Evolutionary conservation across 2,888 invertebrate species (phyloP).

Genomic region (Poecilus cupreus): DNA sequence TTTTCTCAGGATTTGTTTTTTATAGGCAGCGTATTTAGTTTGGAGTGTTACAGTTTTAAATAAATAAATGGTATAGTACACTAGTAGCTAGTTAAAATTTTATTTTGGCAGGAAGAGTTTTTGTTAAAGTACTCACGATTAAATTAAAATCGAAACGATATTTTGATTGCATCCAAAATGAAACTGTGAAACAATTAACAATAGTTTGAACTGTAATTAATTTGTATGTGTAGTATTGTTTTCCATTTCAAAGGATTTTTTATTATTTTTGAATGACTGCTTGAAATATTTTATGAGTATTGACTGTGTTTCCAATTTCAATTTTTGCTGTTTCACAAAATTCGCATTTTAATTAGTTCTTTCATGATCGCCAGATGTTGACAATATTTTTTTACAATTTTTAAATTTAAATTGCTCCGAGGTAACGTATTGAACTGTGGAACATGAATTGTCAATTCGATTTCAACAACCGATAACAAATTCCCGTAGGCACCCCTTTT

Average conservation of each 20-base stretch:
- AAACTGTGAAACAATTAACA: slow-evolving; percentile 4
- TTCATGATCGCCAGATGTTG: not conserved
- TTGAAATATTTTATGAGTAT: not conserved
- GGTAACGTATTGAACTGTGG: no score
- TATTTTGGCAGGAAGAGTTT: no score
- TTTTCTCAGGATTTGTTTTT: not conserved
- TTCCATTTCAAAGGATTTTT: slow-evolving; percentile 16
- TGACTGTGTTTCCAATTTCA: not conserved
- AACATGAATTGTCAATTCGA: no score
- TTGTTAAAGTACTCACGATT: not conserved
- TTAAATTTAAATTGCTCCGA: no score
- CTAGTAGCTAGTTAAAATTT: no score
- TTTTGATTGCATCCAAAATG: not conserved
- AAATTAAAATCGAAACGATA: slow-evolving; percentile 10
- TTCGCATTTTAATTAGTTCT: not conserved
- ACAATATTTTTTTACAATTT: no score
- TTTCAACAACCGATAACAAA: no score
- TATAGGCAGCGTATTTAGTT: not conserved
- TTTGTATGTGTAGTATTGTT: not conserved
- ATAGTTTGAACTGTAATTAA: slow-evolving; percentile 9
- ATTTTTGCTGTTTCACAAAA: not conserved
- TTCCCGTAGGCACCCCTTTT: no score
- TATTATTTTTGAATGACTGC: not conserved
- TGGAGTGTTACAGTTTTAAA: not conserved
- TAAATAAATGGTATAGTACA: no score